These are phyloP conservation scores for Leucopsar rothschildi DNA, from an alignment of 2,113 vertebrate species.

Conservation along the genomic window DNA sequence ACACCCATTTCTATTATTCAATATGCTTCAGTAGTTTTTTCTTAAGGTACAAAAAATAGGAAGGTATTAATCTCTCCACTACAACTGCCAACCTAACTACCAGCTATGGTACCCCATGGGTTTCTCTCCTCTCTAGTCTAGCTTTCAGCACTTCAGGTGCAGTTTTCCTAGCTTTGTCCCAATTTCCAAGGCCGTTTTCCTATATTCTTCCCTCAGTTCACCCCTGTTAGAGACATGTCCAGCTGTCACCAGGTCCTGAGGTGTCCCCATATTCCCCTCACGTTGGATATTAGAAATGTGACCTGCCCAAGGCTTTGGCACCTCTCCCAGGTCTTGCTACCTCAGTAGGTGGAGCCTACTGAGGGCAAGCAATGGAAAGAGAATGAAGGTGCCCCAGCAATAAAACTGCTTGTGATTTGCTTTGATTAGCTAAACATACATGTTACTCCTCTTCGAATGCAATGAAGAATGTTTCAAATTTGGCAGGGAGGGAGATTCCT, in stretches of 20 bases:
- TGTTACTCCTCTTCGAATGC: neutral
- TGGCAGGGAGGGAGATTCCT: neutral
- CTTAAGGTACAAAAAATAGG: neutral
- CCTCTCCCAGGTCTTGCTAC: neutral
- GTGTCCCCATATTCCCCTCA: neutral
- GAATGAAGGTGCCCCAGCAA: neutral
- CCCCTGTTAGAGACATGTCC: neutral
- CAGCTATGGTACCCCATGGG: neutral
- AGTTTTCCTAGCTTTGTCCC: neutral
- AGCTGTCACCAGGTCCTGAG: neutral
- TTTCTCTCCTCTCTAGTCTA: neutral
- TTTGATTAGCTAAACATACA: fast-evolving
- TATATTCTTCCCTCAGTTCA: neutral
- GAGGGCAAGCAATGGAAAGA: neutral
- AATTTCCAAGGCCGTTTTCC: neutral
- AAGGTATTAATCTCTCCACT: neutral
- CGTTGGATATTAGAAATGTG: fast-evolving
- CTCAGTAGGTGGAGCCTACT: neutral
- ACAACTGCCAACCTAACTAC: neutral
- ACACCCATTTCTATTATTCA: neutral
- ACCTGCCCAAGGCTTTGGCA: neutral
- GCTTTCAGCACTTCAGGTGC: neutral
- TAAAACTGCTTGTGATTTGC: fast-evolving
- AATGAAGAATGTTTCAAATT: neutral
- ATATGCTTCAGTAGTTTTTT: neutral